Conservation (phyloP, 2,797 vertebrate species). For the Enteromius unitaeniatus region DNA sequence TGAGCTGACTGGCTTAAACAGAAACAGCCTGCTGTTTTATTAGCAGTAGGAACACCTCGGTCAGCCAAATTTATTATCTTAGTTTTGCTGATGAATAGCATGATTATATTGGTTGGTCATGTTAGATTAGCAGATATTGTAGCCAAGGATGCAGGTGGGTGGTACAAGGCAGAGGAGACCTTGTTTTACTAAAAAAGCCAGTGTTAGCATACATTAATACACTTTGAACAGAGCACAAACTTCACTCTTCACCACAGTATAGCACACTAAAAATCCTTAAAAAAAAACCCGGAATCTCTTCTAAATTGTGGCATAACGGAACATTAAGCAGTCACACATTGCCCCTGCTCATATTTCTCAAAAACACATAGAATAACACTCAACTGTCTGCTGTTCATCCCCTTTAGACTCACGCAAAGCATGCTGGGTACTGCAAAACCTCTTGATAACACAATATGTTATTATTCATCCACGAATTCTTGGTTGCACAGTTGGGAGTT, state of each 20-base stretch:
- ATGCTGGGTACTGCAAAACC: neutral
- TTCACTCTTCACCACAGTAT: neutral
- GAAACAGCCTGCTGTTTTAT: neutral
- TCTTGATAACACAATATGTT: conserved; percentile 13
- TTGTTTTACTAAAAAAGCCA: neutral
- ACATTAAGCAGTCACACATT: neutral
- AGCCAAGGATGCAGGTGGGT: neutral
- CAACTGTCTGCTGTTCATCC: neutral
- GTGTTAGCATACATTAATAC: neutral
- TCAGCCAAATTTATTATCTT: neutral
- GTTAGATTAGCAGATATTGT: neutral
- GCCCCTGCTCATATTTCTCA: neutral
- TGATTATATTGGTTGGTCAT: neutral
- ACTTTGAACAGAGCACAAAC: neutral
- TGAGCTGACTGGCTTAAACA: neutral
- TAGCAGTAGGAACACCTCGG: neutral
- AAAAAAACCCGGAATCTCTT: neutral
- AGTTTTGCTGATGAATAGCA: neutral
- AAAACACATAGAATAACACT: neutral
- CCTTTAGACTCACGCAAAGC: conserved; percentile 8
- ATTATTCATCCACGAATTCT: neutral
- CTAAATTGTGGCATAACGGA: neutral
- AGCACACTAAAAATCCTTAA: neutral
- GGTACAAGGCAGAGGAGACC: neutral
- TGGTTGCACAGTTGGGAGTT: neutral